Evolutionary conservation across 30 jellyfish, hydroid and myxozoan genomes (phyloP), one percentile per base, ranked within the genome.

Genomic region (Aurelia aurita): DNA sequence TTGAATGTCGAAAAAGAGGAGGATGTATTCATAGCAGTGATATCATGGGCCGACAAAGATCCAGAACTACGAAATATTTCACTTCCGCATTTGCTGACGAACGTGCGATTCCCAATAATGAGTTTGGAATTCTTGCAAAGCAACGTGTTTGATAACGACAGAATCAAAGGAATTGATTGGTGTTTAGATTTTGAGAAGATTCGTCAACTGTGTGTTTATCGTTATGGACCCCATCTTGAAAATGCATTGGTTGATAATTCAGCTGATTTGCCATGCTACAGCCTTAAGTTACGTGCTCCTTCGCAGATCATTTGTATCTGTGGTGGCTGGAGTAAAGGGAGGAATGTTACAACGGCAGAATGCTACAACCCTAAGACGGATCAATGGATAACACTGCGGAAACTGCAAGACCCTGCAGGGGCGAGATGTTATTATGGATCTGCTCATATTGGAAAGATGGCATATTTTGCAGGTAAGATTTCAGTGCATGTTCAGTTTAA

Each of bases 291-390:
- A 10, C 91, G 98, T 18, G 60, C 77, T 12, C 98, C 98, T 6
- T 59, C 98, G 12, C 91, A 91, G 57, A 44, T 91, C 31, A 72
- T 91, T 7, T 79, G 65, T 59, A 62, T 78, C 14, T 51, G 43
- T 23, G 98, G 98, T 6, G 98, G 98, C 19, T 91, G 98, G 98
- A 91, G 80, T 64, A 83, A 75, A 19, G 98, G 98, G 12, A 87
- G 95, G 23, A 60, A 90, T n/a, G 64, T 91, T 55, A 94, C 74
- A 31, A 72, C 67, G 20, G 51, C 91, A 12, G 98, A 91, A 71
- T 85, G 96, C 64, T 85, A 70, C 80, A 91, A 91, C 71, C 78
- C 75, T 13, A 85, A 73, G 55, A 72, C 91, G 26, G 67, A 80
- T 45, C 72, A 63, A 8, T 91, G 98, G 94, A 45, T 80, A 5